Percentiles rank a stretch among this genome's conserved stretches.
Conservation (phyloP, 1,140 invertebrate genomes). For the Neodiprion lecontei region DNA sequence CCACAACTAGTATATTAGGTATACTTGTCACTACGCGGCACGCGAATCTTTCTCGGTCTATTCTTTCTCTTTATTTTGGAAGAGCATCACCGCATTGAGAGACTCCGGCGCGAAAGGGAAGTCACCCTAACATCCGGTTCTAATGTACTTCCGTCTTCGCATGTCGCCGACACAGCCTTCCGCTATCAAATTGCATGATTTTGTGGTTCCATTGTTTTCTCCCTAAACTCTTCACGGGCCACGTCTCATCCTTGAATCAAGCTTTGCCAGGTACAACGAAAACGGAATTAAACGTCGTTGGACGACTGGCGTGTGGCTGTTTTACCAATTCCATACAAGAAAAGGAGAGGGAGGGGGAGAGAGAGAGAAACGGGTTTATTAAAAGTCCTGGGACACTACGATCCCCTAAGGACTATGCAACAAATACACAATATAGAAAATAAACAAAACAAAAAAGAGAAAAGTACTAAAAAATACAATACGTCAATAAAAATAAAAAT, state of each 20-base stretch:
- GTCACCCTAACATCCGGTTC: not conserved
- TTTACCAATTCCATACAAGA: no score
- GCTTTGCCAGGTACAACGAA: no score
- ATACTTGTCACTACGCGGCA: not conserved
- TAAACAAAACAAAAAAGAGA: not conserved
- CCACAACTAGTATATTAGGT: no score
- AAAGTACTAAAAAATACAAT: not conserved
- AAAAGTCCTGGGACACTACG: no score
- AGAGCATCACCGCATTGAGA: not conserved
- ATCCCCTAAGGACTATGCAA: no score
- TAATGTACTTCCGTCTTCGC: conserved; percentile 1
- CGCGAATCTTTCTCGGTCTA: not conserved
- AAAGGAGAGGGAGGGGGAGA: not conserved
- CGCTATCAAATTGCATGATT: not conserved
- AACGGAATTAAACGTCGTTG: no score
- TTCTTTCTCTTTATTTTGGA: conserved; percentile 1
- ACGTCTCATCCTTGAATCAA: no score
- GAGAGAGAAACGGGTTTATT: not conserved
- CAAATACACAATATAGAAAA: no score
- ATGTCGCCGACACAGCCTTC: not conserved
- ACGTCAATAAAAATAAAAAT: not conserved
- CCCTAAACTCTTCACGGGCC: no score
- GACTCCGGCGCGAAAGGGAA: not conserved
- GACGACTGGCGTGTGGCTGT: no score
- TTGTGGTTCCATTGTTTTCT: not conserved